phyloP scores from a whole-genome alignment of 2,888 invertebrate species.

The Acleris emargana region DNA sequence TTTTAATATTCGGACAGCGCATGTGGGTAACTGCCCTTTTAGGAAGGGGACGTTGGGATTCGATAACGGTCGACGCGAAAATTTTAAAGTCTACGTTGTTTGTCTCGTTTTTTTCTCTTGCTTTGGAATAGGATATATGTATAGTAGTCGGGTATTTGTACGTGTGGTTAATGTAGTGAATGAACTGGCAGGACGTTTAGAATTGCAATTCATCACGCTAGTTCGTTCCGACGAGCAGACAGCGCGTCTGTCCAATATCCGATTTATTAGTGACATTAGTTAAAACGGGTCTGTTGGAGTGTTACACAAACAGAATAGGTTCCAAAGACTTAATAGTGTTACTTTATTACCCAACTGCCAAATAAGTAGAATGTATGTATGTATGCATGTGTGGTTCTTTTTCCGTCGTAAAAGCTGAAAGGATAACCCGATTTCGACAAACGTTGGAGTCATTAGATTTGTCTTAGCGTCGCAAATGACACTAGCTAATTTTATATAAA shows the following conservation, averaged over 20 bases:
- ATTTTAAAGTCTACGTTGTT: conserved; percentile 1
- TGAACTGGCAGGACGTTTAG: conserved; percentile 1
- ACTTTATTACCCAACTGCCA: no score
- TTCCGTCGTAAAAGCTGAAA: no score
- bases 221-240: conserved; percentile 17
- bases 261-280: conserved; percentile 27
- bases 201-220: conserved; percentile 26
- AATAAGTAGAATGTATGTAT: no score
- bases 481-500: no score
- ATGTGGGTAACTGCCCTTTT: conserved; percentile 30
- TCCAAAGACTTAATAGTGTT: no score
- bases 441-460: no score
- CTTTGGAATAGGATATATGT: not conserved
- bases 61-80: not conserved
- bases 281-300: conserved; percentile 11
- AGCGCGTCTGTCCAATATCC: conserved; percentile 28
- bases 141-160: not conserved
- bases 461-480: no score
- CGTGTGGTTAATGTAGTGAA: not conserved
- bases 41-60: conserved; percentile 10
- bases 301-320: no score
- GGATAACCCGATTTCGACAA: no score
- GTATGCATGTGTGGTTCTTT: no score
- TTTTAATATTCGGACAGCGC: conserved; percentile 35
- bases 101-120: conserved; percentile 1